Base-by-base conservation (phyloP, 2,113 vertebrate genomes). In the Poecilia latipinna region DNA sequence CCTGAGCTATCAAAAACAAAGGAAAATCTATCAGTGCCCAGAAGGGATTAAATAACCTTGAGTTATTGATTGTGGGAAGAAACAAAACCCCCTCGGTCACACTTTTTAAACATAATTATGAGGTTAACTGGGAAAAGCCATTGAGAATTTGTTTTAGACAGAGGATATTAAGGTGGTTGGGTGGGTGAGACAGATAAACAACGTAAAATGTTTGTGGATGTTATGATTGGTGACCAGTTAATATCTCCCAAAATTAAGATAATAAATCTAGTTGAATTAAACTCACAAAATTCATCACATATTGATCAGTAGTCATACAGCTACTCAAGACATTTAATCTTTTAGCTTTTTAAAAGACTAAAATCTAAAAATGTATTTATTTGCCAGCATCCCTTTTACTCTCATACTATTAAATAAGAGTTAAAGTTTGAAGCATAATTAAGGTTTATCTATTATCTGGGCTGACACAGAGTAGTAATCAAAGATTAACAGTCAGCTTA, bases 41-140 rank as follows among this genome's bases (percentile, higher is more conserved):
- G 54, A 3, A 74, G 68, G 79, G 82, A 91, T 87, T 85, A 88
- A 85, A 80, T 72, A 85, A 85, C 85, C 70, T 90, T 87, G 74
- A 81, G 75, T 82, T 83, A 83, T 84, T 72, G 72, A 84, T 70
- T 77, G 33, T 60, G 71, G 66, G 31, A 70, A 57, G 71, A 63
- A 65, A 65, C 63, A 88, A 72, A 83, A 75, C 79, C 80, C 76
- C 78, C 65, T 84, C 70, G 65, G 44, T 31, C 69, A 76, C 73
- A 63, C 76, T 82, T 72, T 83, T 33, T 32, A 51, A 77, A 74
- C 68, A 84, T 81, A 85, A 65, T 69, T 80, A 80, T 74, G 65
- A 68, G 73, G 33, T 60, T 28, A 15, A 68, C 29, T 28, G 57
- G 61, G 80, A 79, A 77, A 88, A 78, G 86, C 69, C 48, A 77